Base-by-base conservation (phyloP, 2,888 invertebrate genomes). In the Zaprionus obscuricornis region DNA sequence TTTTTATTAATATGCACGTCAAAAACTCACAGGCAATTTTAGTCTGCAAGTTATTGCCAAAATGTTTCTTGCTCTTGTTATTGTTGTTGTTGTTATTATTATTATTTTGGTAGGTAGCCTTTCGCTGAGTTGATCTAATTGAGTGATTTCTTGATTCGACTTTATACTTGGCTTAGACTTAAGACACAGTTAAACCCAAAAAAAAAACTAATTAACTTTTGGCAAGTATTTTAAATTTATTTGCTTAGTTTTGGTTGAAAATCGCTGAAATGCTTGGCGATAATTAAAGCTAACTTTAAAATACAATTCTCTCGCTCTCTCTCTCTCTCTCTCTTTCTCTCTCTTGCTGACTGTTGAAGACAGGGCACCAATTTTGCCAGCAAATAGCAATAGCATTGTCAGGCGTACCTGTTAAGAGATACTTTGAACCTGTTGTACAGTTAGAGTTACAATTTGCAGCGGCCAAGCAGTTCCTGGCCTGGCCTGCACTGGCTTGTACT, bases 381-480 rank as follows among this genome's bases (percentile, higher is more conserved):
- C 46, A 22, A 11, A 29, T 16, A 10, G 39, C 56, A 33, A 33
- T 14, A 11, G 66, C 66, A 68, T 71, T 49, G 66, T 76, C 77
- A 65, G 85, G 73, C 81, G 84, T 74, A 82, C 81, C 81, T 82
- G 81, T 85, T 82, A 85, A 74, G 63, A 85, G 86, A 85, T 82
- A 78, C 79, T 85, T 77, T 87, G 87, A 87, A 86, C 87, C 86
- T 87, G 87, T 85, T 86, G 87, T 87, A 86, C 87, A 84, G 86
- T 86, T 86, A 85, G 79, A 87, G 85, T 85, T 85, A 81, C 81
- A 85, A 81, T 85, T 81, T 85, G 76, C 77, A 77, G 74, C 63
- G 82, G 65, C 65, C 73, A 42, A 50, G 46, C 59, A 37, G 37
- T 37, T 11, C 16, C 26, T 8, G 36, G 27, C 42, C n/a, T 24